Conservation (phyloP, 2,888 invertebrate genomes). For the Eustalomyia histrio region DNA sequence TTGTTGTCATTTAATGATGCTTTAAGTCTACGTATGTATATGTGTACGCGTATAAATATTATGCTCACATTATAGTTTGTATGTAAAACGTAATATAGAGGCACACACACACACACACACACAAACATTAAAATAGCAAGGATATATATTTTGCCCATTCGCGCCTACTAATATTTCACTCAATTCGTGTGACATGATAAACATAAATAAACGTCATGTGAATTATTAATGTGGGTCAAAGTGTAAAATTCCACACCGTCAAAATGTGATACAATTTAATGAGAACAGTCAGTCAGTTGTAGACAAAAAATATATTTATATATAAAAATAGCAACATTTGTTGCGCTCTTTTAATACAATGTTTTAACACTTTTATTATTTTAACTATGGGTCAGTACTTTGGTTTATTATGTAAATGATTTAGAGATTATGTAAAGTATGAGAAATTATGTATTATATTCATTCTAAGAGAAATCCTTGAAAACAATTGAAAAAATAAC, state of each 20-base stretch:
- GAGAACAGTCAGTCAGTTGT: neutral
- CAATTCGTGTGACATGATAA: slow-evolving; percentile 60
- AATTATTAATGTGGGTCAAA: slow-evolving; percentile 62
- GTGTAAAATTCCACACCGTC: slow-evolving; percentile 56
- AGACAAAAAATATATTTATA: neutral
- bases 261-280: slow-evolving; percentile 49
- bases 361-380: neutral
- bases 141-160: slow-evolving; percentile 39
- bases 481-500: too few species aligned
- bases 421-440: too few species aligned
- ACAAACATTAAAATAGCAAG: slow-evolving; percentile 14
- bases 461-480: too few species aligned
- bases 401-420: too few species aligned
- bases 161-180: slow-evolving; percentile 56
- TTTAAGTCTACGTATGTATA: slow-evolving; percentile 21
- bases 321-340: slow-evolving; percentile 1
- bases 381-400: too few species aligned
- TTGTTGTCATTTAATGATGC: slow-evolving; percentile 29
- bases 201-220: slow-evolving; percentile 60
- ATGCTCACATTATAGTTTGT: neutral
- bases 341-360: too few species aligned
- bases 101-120: neutral
- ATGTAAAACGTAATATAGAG: neutral
- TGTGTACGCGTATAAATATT: slow-evolving; percentile 1
- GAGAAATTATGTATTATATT: too few species aligned